Percentiles rank a stretch among this genome's conserved stretches.
These are phyloP conservation scores for Drosophila paulistorum DNA, from an alignment of 1,140 invertebrate genomes.

Conservation along the genomic window DNA sequence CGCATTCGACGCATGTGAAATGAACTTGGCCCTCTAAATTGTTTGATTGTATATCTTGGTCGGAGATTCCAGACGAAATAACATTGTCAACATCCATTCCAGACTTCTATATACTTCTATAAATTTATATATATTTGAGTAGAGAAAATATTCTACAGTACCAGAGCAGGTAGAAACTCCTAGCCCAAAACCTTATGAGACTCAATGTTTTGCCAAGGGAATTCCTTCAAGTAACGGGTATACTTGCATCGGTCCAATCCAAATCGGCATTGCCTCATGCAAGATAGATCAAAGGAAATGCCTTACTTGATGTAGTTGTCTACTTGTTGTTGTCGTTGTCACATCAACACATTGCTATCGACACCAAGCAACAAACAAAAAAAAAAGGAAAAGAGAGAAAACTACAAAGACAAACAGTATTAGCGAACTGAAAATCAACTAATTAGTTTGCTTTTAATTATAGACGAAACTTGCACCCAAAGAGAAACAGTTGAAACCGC, in stretches of 20 bases:
- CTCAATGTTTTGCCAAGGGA: background rate
- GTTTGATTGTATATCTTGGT: too few species aligned
- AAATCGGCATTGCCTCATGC: background rate
- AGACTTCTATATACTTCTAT: too few species aligned
- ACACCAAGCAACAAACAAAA: constrained; percentile 37
- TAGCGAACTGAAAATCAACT: constrained; percentile 40
- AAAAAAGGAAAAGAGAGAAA: background rate
- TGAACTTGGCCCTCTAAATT: too few species aligned
- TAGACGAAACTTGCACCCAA: constrained; percentile 42
- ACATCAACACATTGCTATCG: constrained; percentile 77
- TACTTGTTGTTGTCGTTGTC: constrained; percentile 71
- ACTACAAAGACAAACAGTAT: constrained; percentile 59
- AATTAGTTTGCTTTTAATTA: constrained; percentile 81
- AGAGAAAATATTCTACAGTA: too few species aligned
- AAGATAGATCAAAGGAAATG: constrained; percentile 71
- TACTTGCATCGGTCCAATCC: background rate
- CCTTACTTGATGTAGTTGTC: constrained; percentile 21
- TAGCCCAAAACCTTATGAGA: too few species aligned
- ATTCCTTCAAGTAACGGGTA: background rate
- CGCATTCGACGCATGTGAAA: too few species aligned
- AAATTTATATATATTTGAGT: too few species aligned
- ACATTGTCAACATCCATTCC: too few species aligned
- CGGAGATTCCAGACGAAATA: too few species aligned
- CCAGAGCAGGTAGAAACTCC: too few species aligned
- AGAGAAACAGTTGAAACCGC: constrained; percentile 40